Evolutionary conservation across 2,888 invertebrate species (phyloP).

Genomic region (Philereme transversata): DNA sequence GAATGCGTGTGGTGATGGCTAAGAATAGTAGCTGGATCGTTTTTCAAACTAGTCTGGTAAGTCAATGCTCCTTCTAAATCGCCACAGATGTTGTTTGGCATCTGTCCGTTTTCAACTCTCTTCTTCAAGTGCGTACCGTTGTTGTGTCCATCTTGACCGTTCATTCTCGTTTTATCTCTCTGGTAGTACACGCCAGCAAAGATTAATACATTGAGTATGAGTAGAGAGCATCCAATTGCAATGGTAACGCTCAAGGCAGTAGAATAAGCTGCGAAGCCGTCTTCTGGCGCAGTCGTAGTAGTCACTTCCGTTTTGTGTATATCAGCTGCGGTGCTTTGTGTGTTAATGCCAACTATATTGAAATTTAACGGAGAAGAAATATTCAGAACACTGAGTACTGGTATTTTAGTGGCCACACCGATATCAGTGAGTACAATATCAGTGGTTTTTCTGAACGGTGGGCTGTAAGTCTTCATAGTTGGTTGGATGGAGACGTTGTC

Average conservation of each 20-base stretch:
- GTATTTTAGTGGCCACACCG: slow-evolving; percentile 69
- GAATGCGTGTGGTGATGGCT: slow-evolving; percentile 90
- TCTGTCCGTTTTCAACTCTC: slow-evolving; percentile 92
- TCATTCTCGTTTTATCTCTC: slow-evolving; percentile 91
- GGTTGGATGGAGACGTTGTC: slow-evolving; percentile 83
- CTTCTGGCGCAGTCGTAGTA: slow-evolving; percentile 87
- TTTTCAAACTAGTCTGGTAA: slow-evolving; percentile 84
- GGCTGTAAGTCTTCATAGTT: slow-evolving; percentile 82
- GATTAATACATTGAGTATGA: slow-evolving; percentile 95
- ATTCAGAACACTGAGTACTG: slow-evolving; percentile 67
- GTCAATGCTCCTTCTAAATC: slow-evolving; percentile 86
- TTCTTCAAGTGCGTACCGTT: slow-evolving; percentile 85
- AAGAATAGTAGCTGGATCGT: slow-evolving; percentile 88
- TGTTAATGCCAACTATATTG: slow-evolving; percentile 68
- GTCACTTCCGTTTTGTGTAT: slow-evolving; percentile 71
- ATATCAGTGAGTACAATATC: slow-evolving; percentile 74
- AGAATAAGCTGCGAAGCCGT: slow-evolving; percentile 95
- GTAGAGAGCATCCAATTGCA: slow-evolving; percentile 95
- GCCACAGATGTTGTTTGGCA: slow-evolving; percentile 95
- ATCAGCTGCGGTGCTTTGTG: slow-evolving; percentile 64
- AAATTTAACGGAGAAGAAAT: slow-evolving; percentile 74
- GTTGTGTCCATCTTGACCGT: slow-evolving; percentile 81
- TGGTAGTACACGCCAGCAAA: slow-evolving; percentile 98
- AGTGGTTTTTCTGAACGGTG: slow-evolving; percentile 82
- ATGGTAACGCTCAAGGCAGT: slow-evolving; percentile 96